Conservation (phyloP, 2,888 invertebrate species). For the Hanleya hanleyi region DNA sequence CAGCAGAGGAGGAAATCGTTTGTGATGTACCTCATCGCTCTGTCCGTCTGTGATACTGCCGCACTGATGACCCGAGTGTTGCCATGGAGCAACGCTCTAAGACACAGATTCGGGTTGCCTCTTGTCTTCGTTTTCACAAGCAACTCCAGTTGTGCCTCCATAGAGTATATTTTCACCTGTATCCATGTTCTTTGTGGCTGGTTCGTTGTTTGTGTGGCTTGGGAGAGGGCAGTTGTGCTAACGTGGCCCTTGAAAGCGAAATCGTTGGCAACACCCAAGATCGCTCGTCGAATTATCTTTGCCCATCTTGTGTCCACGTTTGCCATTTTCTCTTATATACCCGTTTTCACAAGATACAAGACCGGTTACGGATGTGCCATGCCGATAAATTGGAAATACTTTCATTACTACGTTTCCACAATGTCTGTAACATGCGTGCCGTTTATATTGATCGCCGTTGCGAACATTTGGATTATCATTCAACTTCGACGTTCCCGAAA, state of each 20-base stretch:
- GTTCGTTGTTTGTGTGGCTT: conserved; percentile 25
- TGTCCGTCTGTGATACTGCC: conserved; percentile 23
- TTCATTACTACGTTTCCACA: conserved; percentile 29
- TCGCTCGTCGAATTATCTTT: conserved; percentile 4
- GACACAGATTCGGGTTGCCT: not conserved
- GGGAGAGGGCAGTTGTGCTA: conserved; percentile 25
- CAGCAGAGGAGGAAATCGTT: conserved; percentile 21
- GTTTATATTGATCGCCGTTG: conserved; percentile 16
- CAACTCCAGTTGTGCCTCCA: conserved; percentile 7
- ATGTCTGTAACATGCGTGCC: conserved; percentile 28
- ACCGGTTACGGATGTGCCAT: conserved; percentile 22
- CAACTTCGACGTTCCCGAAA: conserved; percentile 18
- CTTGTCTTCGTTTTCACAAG: conserved; percentile 6
- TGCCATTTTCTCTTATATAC: conserved; percentile 16
- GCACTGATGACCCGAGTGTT: conserved; percentile 20
- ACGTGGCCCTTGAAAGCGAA: conserved; percentile 16
- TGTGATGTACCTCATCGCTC: conserved; percentile 12
- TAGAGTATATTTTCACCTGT: conserved; percentile 26
- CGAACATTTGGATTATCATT: conserved; percentile 20
- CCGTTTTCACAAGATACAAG: conserved; percentile 12
- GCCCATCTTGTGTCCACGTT: conserved; percentile 11
- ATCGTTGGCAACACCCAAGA: conserved; percentile 14
- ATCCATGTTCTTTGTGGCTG: conserved; percentile 30
- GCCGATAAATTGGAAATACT: conserved; percentile 5
- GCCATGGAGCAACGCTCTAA: conserved; percentile 27